Evolutionary conservation across 2,113 vertebrate genomes (phyloP).

Genomic region (Oreochromis niloticus): DNA sequence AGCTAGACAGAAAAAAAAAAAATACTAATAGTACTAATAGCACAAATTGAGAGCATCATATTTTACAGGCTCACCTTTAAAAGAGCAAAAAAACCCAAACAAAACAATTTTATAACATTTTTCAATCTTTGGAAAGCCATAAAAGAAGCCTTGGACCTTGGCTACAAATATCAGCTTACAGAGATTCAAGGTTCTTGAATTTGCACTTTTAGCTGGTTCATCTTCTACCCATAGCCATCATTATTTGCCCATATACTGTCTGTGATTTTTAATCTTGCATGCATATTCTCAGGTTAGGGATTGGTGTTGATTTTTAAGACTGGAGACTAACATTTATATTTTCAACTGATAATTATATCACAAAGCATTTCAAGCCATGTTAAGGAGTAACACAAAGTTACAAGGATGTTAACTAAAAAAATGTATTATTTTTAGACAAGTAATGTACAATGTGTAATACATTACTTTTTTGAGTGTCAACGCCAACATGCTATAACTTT

Average conservation of each 20-base stretch:
- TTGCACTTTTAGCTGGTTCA: not conserved
- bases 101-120: not conserved
- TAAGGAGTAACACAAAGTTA: not conserved
- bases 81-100: not conserved
- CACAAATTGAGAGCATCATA: not conserved
- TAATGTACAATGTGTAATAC: not conserved
- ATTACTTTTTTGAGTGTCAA: not conserved
- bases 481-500: not conserved
- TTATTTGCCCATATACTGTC: not conserved
- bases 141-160: not conserved
- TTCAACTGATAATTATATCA: not conserved
- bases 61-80: not conserved
- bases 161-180: not conserved
- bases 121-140: not conserved
- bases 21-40: not conserved
- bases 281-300: not conserved
- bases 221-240: not conserved
- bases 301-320: not conserved
- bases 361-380: not conserved
- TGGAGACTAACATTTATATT: not conserved
- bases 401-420: not conserved
- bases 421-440: not conserved
- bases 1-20: constrained; percentile 47
- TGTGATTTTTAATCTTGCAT: too few species aligned
- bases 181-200: not conserved